A percentile compares a stretch with the other conserved stretches of the same genome.
phyloP scores from a whole-genome alignment of 2,113 vertebrate genomes.

The Micromys minutus region DNA sequence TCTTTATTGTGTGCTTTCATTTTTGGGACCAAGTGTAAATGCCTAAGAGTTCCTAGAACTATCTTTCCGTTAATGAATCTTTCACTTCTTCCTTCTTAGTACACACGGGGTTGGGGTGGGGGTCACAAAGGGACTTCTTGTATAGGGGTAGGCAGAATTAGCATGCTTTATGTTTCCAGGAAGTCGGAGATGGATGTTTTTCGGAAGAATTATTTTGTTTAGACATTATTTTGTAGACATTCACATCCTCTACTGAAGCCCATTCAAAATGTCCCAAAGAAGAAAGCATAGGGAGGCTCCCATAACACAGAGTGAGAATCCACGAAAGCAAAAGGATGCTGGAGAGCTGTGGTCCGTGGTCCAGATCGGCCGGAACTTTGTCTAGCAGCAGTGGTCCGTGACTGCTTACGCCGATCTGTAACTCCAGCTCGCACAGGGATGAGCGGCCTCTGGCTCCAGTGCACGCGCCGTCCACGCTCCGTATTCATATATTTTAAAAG shows the following conservation, averaged over 20 bases:
- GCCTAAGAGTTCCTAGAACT: background rate
- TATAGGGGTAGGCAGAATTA: background rate
- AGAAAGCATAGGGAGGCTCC: background rate
- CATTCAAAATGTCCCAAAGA: background rate
- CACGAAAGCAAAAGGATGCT: background rate
- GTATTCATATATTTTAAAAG: too few relatives aligned
- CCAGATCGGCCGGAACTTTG: background rate
- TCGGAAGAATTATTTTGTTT: background rate
- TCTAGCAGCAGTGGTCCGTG: background rate
- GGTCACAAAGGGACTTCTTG: too few relatives aligned
- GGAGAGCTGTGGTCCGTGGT: background rate
- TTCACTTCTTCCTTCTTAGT: background rate
- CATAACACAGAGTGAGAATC: background rate
- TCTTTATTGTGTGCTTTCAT: too few relatives aligned
- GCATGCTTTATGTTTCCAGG: background rate
- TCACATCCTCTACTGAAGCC: background rate
- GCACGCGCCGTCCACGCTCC: too few relatives aligned
- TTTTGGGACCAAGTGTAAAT: too few relatives aligned
- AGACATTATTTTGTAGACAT: too few relatives aligned
- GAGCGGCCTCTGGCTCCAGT: too few relatives aligned
- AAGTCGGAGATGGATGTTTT: background rate
- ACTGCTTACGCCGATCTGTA: too few relatives aligned
- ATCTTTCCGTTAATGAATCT: background rate
- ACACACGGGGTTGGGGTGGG: too few relatives aligned
- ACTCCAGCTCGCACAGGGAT: too few relatives aligned